Evolutionary conservation across 2,888 invertebrate genomes (phyloP).

Genomic region (Trissolcus japonicus): DNA sequence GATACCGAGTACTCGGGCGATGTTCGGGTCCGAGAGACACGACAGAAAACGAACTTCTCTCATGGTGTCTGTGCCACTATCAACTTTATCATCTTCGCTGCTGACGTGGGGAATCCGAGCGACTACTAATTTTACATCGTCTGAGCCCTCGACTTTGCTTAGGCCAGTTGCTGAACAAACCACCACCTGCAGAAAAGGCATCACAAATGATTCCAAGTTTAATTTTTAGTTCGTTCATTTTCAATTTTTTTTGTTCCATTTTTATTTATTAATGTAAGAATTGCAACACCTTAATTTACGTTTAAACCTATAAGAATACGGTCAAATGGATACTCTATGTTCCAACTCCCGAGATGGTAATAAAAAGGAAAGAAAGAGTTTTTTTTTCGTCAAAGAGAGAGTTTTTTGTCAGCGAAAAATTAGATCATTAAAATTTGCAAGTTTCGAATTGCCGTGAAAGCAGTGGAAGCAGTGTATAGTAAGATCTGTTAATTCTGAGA

Average conservation of each 20-base stretch:
- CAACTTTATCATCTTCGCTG: constrained; percentile 75
- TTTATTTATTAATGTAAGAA: too few relatives aligned
- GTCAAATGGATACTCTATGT: too few relatives aligned
- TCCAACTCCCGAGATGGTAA: too few relatives aligned
- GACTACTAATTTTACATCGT: constrained; percentile 78
- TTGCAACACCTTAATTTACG: too few relatives aligned
- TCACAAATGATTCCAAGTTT: not conserved
- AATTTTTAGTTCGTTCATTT: too few relatives aligned
- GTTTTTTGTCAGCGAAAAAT: too few relatives aligned
- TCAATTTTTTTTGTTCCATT: too few relatives aligned
- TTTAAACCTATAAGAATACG: too few relatives aligned
- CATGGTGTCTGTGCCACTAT: constrained; percentile 75
- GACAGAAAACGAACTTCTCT: constrained; percentile 84
- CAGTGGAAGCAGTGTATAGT: constrained; percentile 14
- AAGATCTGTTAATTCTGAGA: constrained; percentile 23
- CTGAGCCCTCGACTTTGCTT: constrained; percentile 74
- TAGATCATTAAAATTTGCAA: not conserved
- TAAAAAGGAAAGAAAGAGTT: too few relatives aligned
- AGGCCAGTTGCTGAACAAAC: constrained; percentile 79
- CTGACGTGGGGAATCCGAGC: constrained; percentile 76
- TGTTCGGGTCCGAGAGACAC: constrained; percentile 82
- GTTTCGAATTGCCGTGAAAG: constrained; percentile 9
- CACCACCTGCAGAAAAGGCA: constrained; percentile 74
- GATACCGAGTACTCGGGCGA: constrained; percentile 82
- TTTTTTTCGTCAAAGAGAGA: too few relatives aligned